Evolutionary conservation across 2,113 vertebrate genomes (phyloP), one percentile per base, ranked within the genome.

Genomic region (Tachuris rubrigastra): DNA sequence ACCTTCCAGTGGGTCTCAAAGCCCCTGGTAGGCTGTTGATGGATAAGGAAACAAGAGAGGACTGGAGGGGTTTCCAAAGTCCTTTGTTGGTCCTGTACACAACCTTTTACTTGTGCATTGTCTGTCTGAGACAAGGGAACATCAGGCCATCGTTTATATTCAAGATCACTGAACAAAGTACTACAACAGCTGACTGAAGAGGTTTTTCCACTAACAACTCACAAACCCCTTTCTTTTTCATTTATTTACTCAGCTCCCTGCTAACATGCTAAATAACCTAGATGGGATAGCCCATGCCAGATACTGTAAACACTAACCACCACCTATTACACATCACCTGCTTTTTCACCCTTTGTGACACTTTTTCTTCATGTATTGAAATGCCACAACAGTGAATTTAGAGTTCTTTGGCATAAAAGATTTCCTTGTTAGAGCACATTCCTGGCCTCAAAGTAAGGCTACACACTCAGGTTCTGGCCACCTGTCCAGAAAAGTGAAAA

Each of bases 401-500:
- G 77, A 67, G 8, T 30, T 31, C 59, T 93, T 72, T 59, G 52
- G 31, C 66, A 65, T 62, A 75, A 69, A 67, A 39, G 4, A 31
- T 79, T 67, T 72, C 71, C 56, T 94, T 60, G 72, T 66, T 80
- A 80, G 37, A 88, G 47, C 59, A 49, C 83, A 90, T 90, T 94
- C 85, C 72, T 95, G 59, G 52, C 41, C 89, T 77, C 44, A 68
- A 39, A 84, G 47, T 55, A 80, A 85, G 44, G 63, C 73, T 47
- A 4, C 37, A 75, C 39, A 25, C 31, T 87, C 69, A 31, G 33
- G 9, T 25, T 66, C 39, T 27, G 59, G 66, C 44, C 91, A 96
- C 76, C 92, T 95, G 79, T 58, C 81, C 81, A 85, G 73, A 89
- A 77, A 87, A 96, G 71, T 82, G 58, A 52, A 53, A 86, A 92